Evolutionary conservation across 2,113 vertebrate species (phyloP).

Genomic region (Silurus glanis): DNA sequence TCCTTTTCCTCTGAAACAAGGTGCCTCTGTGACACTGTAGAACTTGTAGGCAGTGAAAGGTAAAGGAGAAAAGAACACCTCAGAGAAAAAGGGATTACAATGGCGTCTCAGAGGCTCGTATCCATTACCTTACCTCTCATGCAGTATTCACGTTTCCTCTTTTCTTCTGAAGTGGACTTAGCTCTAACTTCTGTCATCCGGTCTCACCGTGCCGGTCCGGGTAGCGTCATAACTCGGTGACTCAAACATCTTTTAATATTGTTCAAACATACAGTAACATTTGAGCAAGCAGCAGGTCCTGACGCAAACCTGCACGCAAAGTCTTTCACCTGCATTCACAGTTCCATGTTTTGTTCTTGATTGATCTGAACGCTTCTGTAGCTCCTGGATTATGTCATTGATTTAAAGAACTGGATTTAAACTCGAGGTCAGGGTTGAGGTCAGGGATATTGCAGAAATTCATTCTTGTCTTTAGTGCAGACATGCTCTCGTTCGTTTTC

Average conservation of each 20-base stretch:
- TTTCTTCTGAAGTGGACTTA: neutral
- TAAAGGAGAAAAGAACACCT: constrained; percentile 1
- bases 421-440: neutral
- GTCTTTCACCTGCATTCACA: neutral
- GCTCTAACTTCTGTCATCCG: neutral
- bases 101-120: constrained; percentile 12
- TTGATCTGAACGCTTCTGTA: neutral
- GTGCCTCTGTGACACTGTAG: neutral
- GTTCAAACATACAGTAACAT: neutral
- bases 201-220: neutral
- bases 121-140: constrained; percentile 45
- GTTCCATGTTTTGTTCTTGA: neutral
- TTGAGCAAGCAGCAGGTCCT: neutral
- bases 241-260: neutral
- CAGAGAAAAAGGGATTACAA: constrained; percentile 15
- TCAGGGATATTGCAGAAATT: neutral
- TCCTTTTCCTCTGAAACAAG: constrained; percentile 7
- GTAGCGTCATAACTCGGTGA: neutral
- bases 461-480: neutral
- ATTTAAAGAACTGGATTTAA: neutral
- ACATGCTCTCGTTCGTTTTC: neutral
- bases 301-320: neutral
- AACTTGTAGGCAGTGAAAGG: constrained; percentile 30
- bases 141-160: constrained; percentile 40
- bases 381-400: neutral